These are phyloP conservation scores for Echinops telfairi DNA, from an alignment of 2,113 vertebrate genomes.

Conservation along the genomic window DNA sequence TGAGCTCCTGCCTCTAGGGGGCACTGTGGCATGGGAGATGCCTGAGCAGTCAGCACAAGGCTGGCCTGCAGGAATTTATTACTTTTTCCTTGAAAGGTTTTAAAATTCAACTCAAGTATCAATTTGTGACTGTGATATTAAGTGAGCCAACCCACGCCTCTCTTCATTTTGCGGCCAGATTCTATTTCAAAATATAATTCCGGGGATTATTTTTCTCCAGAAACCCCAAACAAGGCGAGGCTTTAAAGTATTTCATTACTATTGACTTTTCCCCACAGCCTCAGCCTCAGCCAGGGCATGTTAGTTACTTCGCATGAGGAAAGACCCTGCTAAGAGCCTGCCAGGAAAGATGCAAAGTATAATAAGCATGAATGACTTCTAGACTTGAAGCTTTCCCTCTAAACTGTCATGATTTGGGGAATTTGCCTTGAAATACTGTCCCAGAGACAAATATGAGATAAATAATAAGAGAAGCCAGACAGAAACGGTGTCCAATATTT, in stretches of 20 bases:
- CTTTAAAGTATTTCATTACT: background rate
- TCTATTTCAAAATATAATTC: background rate
- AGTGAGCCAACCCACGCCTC: background rate
- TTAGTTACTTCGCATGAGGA: background rate
- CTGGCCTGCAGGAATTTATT: background rate
- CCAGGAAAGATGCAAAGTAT: background rate
- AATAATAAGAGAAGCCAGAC: background rate
- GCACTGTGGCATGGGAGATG: background rate
- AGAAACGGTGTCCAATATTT: background rate
- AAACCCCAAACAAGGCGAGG: background rate
- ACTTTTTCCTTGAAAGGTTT: background rate
- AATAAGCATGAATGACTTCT: background rate
- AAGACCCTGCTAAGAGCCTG: background rate
- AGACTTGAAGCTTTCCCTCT: background rate
- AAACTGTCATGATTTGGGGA: background rate
- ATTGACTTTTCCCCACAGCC: background rate
- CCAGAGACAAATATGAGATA: background rate
- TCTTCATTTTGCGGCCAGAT: background rate
- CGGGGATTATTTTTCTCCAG: background rate
- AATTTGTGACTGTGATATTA: slow-evolving; percentile 6
- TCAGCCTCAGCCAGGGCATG: background rate
- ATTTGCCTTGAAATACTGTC: background rate
- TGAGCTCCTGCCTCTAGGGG: slow-evolving; percentile 20
- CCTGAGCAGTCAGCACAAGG: background rate
- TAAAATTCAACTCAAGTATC: slow-evolving; percentile 24